A percentile compares a stretch with the other conserved stretches of the same genome.
Conservation (phyloP, 2,888 invertebrate species). For the Bombylius discolor region DNA sequence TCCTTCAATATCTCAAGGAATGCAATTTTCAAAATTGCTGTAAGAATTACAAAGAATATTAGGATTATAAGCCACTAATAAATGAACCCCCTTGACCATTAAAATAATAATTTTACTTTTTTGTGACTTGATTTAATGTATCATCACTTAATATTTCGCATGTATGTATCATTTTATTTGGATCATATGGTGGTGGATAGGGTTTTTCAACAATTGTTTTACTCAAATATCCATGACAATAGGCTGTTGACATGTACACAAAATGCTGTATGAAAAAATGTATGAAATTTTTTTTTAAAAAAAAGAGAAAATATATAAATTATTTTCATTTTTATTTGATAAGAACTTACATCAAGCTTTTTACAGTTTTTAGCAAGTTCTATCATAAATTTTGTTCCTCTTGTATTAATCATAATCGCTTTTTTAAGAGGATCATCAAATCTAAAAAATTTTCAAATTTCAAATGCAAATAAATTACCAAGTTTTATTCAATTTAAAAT, state of each 20-base stretch:
- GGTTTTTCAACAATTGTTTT: conserved; percentile 69
- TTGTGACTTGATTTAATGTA: conserved; percentile 48
- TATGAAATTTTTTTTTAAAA: too few relatives aligned
- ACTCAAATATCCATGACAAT: conserved; percentile 76
- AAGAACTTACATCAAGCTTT: conserved; percentile 47
- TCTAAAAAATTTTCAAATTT: conserved; percentile 22
- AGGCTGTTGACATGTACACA: conserved; percentile 71
- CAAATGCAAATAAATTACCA: neutral
- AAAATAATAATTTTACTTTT: conserved; percentile 35
- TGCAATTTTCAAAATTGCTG: too few relatives aligned
- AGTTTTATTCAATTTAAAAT: neutral
- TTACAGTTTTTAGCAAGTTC: conserved; percentile 63
- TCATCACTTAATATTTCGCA: conserved; percentile 70
- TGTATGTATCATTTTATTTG: conserved; percentile 58
- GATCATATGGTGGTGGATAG: conserved; percentile 71
- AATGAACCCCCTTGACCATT: too few relatives aligned
- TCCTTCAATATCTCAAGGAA: too few relatives aligned
- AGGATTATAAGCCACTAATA: too few relatives aligned
- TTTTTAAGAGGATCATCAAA: conserved; percentile 78
- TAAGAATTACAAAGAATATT: too few relatives aligned
- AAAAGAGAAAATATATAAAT: conserved; percentile 19
- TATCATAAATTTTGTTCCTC: conserved; percentile 71
- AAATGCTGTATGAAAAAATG: conserved; percentile 35
- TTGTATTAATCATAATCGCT: conserved; percentile 74
- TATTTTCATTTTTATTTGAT: neutral